phyloP scores from a whole-genome alignment of 2,113 vertebrate species.

The Tauraco erythrolophus region DNA sequence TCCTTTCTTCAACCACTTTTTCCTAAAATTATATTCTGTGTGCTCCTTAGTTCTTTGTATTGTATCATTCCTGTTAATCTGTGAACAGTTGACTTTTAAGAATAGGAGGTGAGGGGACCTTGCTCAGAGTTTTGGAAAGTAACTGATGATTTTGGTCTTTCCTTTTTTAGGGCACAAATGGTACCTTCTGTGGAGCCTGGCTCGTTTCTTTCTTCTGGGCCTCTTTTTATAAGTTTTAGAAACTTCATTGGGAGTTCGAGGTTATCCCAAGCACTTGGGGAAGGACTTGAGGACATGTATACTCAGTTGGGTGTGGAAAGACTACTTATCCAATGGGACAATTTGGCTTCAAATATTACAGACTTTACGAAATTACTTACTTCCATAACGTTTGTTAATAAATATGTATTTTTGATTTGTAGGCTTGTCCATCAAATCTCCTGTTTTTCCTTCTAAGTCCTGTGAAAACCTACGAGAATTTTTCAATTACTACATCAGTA shows the following conservation, averaged over 20 bases:
- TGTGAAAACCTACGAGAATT: not conserved
- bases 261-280: not conserved
- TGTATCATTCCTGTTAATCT: not conserved
- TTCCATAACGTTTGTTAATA: not conserved
- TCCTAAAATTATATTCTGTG: not conserved
- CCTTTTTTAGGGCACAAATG: not conserved
- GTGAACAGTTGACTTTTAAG: not conserved
- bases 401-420: not conserved
- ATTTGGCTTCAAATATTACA: not conserved
- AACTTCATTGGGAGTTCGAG: not conserved
- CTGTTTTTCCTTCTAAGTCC: not conserved
- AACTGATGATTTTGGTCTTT: not conserved
- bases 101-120: not conserved
- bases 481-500: not conserved
- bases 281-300: not conserved
- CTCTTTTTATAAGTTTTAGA: not conserved
- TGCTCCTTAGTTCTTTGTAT: not conserved
- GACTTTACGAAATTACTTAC: not conserved
- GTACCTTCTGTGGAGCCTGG: not conserved
- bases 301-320: not conserved
- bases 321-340: not conserved
- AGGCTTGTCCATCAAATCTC: not conserved
- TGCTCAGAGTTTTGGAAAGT: not conserved
- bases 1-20: not conserved
- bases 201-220: not conserved